phyloP scores from a whole-genome alignment of 2,797 vertebrate species.

The Oreonectes daqikongensis region DNA sequence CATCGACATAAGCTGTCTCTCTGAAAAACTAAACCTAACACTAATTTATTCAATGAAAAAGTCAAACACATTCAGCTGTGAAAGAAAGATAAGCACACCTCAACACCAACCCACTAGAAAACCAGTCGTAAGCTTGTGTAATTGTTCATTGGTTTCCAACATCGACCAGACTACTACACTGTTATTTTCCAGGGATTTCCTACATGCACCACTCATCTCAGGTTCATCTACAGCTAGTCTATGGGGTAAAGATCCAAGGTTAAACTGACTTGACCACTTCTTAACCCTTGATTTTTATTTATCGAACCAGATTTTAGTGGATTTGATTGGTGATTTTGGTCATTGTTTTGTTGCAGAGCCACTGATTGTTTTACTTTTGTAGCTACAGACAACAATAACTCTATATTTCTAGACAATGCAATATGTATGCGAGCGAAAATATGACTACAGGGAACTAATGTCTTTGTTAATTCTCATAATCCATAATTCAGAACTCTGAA shows the following conservation, averaged over 20 bases:
- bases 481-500: neutral
- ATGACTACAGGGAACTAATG: neutral
- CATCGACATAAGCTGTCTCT: neutral
- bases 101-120: neutral
- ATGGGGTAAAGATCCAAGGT: neutral
- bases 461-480: neutral
- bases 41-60: neutral
- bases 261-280: neutral
- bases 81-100: neutral
- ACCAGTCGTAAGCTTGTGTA: slow-evolving; percentile 11
- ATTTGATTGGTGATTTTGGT: neutral
- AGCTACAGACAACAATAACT: too few species aligned
- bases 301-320: neutral
- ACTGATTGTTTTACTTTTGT: neutral
- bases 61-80: neutral
- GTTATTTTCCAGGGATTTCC: slow-evolving; percentile 2
- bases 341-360: neutral
- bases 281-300: neutral
- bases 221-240: neutral
- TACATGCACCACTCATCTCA: neutral
- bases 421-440: neutral
- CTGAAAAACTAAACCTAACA: neutral
- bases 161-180: neutral
- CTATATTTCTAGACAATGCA: neutral
- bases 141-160: slow-evolving; percentile 17